A percentile compares a stretch with the other conserved stretches of the same genome.
phyloP scores from a whole-genome alignment of 2,888 invertebrate genomes.

The Himalopsyche anomala region DNA sequence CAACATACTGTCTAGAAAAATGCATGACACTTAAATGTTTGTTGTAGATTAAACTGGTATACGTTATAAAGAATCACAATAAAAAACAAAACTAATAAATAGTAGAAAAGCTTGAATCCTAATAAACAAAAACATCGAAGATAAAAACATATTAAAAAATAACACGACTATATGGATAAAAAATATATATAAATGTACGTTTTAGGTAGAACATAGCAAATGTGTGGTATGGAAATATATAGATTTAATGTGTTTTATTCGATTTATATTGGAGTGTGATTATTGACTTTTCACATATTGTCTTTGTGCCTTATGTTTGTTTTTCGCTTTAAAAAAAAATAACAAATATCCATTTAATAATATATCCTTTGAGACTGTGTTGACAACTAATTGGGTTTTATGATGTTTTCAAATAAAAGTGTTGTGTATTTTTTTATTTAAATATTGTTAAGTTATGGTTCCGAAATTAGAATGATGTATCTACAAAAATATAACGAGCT shows the following conservation, averaged over 20 bases:
- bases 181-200: background rate
- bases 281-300: slow-evolving; percentile 52
- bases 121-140: background rate
- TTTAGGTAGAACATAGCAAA: slow-evolving; percentile 16
- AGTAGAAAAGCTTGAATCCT: slow-evolving; percentile 18
- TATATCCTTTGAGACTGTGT: background rate
- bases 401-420: background rate
- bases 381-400: slow-evolving; percentile 18
- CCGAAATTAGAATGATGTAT: too few species aligned
- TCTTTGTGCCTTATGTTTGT: slow-evolving; percentile 62
- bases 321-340: slow-evolving; percentile 50
- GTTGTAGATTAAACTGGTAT: slow-evolving; percentile 15
- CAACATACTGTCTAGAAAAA: background rate
- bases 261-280: slow-evolving; percentile 50
- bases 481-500: too few species aligned
- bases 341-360: slow-evolving; percentile 2
- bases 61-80: background rate
- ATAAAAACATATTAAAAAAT: background rate
- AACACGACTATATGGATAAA: slow-evolving; percentile 1
- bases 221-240: slow-evolving; percentile 7
- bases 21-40: slow-evolving; percentile 36
- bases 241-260: slow-evolving; percentile 51
- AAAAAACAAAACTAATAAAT: background rate
- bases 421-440: background rate
- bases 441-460: background rate